Percentiles rank a stretch among this genome's conserved stretches.
Evolutionary conservation across 2,797 vertebrate species (phyloP).

Genomic region (Anolis apletophallus): DNA sequence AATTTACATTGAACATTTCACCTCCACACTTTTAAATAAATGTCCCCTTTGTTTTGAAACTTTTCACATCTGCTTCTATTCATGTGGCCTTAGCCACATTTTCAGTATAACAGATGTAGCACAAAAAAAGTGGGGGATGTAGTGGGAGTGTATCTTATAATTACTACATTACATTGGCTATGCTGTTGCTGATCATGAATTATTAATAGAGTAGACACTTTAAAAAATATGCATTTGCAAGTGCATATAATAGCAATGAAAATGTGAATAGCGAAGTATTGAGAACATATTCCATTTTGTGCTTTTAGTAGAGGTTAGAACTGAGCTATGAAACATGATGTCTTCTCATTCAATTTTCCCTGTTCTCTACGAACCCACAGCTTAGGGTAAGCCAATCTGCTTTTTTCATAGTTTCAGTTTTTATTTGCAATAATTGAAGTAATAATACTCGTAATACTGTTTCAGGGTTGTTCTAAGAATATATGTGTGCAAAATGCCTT

Average conservation of each 20-base stretch:
- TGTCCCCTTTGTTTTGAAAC: constrained; percentile 6
- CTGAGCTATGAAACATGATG: background rate
- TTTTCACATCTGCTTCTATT: constrained; percentile 32
- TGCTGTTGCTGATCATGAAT: background rate
- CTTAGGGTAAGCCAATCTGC: background rate
- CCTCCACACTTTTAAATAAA: constrained; percentile 11
- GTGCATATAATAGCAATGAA: background rate
- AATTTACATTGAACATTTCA: background rate
- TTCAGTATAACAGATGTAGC: constrained; percentile 16
- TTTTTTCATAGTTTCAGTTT: background rate
- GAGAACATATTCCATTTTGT: background rate
- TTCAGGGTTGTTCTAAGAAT: background rate
- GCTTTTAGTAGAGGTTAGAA: background rate
- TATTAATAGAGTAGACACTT: background rate
- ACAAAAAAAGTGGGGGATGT: constrained; percentile 3
- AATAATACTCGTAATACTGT: background rate
- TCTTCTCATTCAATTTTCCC: background rate
- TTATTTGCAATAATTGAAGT: background rate
- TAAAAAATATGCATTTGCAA: background rate
- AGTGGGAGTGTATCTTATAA: background rate
- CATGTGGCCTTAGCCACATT: constrained; percentile 14
- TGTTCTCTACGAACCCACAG: background rate
- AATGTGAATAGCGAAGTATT: background rate
- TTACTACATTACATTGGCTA: background rate
- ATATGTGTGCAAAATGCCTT: background rate